A percentile compares a stretch with the other conserved stretches of the same genome.
Conservation (phyloP, 1,140 invertebrate species). For the Drosophila melanogaster region Release_6_plus_ISO1_MT NT_033777.3:5797001-5797500, state of each 20-base stretch:
- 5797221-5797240: constrained; percentile 84
- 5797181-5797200: constrained; percentile 86
- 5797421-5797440: constrained; percentile 33
- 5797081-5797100: constrained; percentile 84
- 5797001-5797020: constrained; percentile 28
- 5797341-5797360: neutral
- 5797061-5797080: constrained; percentile 75
- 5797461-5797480: constrained; percentile 52
- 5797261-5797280: constrained; percentile 75
- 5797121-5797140: constrained; percentile 86
- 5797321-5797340: constrained; percentile 62
- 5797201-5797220: constrained; percentile 86
- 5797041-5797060: constrained; percentile 65
- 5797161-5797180: constrained; percentile 87
- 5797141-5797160: constrained; percentile 86
- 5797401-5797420: constrained; percentile 52
- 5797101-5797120: constrained; percentile 84
- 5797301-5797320: constrained; percentile 79
- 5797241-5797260: constrained; percentile 67
- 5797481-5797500: constrained; percentile 29
- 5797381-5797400: constrained; percentile 65
- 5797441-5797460: constrained; percentile 25
- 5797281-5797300: constrained; percentile 74
- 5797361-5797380: constrained; percentile 35
- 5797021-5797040: constrained; percentile 67